Conservation (phyloP, 2,888 invertebrate genomes). For the Escarpia spicata region DNA sequence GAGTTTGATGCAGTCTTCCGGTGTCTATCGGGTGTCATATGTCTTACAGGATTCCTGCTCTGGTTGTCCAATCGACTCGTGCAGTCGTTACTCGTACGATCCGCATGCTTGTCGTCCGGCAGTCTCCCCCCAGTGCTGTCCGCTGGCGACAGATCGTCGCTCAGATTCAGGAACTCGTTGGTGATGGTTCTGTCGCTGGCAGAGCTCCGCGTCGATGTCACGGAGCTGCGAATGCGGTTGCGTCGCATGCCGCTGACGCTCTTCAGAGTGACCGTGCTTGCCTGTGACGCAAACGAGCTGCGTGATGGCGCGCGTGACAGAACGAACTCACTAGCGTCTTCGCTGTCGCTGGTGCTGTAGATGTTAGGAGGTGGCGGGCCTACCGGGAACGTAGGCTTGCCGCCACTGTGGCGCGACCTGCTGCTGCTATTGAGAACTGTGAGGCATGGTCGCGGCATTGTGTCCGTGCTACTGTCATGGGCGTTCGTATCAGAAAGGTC, state of each 20-base stretch:
- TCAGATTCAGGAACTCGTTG: constrained; percentile 25
- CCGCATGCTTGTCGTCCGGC: neutral
- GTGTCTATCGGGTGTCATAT: neutral
- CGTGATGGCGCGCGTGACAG: constrained; percentile 30
- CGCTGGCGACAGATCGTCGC: neutral
- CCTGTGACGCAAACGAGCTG: constrained; percentile 32
- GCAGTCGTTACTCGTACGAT: neutral
- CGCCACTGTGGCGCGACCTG: neutral
- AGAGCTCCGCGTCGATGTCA: constrained; percentile 32
- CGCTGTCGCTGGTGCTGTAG: constrained; percentile 40
- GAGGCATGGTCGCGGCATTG: neutral
- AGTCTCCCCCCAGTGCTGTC: neutral
- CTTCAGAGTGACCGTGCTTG: constrained; percentile 36
- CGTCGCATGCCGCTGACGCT: constrained; percentile 33
- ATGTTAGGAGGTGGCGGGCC: constrained; percentile 28
- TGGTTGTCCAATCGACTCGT: neutral
- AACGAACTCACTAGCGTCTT: constrained; percentile 30
- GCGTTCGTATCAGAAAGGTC: constrained; percentile 27
- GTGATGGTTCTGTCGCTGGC: constrained; percentile 39
- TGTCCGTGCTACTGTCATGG: neutral
- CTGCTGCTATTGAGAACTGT: neutral
- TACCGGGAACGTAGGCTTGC: neutral
- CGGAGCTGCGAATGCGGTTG: constrained; percentile 31
- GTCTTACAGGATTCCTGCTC: neutral
- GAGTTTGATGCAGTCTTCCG: neutral